A percentile compares a stretch with the other conserved stretches of the same genome.
Conservation (phyloP, 2,113 vertebrate species). For the Tragulus kanchil region DNA sequence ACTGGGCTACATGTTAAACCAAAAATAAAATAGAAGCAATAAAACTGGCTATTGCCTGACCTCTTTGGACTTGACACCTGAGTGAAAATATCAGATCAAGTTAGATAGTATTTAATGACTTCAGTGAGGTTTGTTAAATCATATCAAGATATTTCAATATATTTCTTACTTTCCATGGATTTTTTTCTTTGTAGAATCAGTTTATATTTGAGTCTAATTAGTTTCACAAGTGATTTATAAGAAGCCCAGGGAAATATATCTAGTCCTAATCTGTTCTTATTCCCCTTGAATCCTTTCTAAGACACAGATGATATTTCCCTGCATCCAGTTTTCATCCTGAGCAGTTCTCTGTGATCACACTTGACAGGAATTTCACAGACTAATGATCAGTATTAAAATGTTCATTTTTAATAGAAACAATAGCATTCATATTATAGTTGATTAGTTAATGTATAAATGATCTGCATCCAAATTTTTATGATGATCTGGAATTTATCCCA, state of each 20-base stretch:
- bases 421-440: background rate
- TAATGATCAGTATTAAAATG: background rate
- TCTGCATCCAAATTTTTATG: conserved; percentile 48
- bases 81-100: background rate
- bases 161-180: background rate
- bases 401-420: conserved; percentile 49
- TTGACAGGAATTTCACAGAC: conserved; percentile 9
- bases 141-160: background rate
- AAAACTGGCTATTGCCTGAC: background rate
- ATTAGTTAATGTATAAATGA: conserved; percentile 68
- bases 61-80: background rate
- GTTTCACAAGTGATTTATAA: background rate
- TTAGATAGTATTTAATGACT: background rate
- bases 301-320: background rate
- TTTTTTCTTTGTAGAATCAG: background rate
- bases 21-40: background rate
- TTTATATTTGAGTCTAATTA: background rate
- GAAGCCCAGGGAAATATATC: background rate
- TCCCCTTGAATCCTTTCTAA: background rate
- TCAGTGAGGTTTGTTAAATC: background rate
- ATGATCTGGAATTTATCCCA: conserved; percentile 71
- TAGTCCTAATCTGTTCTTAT: background rate
- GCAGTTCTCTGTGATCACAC: background rate
- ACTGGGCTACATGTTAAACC: background rate
- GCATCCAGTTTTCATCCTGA: conserved; percentile 22